Evolutionary conservation across 2,113 vertebrate species (phyloP), one percentile per base, ranked within the genome.

Genomic region (Nothobranchius kuhntae): DNA sequence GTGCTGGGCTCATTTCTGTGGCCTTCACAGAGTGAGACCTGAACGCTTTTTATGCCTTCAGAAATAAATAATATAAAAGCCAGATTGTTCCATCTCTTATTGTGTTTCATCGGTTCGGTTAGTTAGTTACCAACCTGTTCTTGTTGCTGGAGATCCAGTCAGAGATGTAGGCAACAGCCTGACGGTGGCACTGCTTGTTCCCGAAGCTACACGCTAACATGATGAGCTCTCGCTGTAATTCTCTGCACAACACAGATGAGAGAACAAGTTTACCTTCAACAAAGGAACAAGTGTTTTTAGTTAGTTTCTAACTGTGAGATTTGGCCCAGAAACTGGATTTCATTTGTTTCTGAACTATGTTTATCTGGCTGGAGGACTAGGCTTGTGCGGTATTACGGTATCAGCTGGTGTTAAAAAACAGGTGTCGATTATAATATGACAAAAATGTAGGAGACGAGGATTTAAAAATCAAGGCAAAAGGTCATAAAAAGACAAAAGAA

Each of bases 61-160:
- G 30, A 30, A 4, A 30, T 30, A 30, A 3, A 30, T 30, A 30
- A 30, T 30, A 30, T 0, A 30, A 30, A 30, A 4, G 30, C 2
- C 30, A 30, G 30, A 30, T 3, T 4, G 30, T 30, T 30, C 30
- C 4, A 30, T 30, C 30, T 30, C 4, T 3, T 2, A 30, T 4
- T 30, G 30, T 30, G 30, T 30, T 4, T 30, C 30, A 30, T 30
- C 30, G 30, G 30, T 30, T 30, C 30, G 30, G 30, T 30, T 3
- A 40, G 38, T 40, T 40, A 7, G 3, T 40, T 40, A 8, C 38
- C 38, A 8, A 98, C 97, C 96, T 91, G 92, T 99, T 98, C 83
- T 96, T 95, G 82, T 98, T 98, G 92, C 96, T 98, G 71, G 96
- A 97, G 91, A 99, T 99, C 98, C 98, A 98, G 53, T 98, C 96